A percentile compares a stretch with the other conserved stretches of the same genome.
phyloP scores from a whole-genome alignment of 2,888 invertebrate genomes.

The Lypha dubia region DNA sequence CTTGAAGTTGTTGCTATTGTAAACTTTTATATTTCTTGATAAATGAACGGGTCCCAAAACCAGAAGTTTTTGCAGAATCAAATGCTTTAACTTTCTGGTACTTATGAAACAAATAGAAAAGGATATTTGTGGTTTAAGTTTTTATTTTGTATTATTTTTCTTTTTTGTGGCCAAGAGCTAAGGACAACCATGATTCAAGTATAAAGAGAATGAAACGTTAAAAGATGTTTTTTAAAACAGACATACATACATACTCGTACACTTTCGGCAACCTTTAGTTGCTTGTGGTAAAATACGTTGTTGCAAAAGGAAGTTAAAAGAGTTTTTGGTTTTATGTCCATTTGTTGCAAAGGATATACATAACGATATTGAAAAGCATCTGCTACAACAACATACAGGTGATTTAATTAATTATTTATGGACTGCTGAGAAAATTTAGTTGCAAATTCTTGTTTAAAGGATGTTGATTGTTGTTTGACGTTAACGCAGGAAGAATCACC shows the following conservation, averaged over 20 bases:
- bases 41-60: slow-evolving; percentile 69
- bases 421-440: slow-evolving; percentile 13
- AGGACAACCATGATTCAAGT: slow-evolving; percentile 32
- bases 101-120: slow-evolving; percentile 24
- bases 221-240: background rate
- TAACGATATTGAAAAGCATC: slow-evolving; percentile 43
- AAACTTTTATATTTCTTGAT: slow-evolving; percentile 6
- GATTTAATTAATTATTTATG: slow-evolving; percentile 41
- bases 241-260: background rate
- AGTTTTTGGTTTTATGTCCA: slow-evolving; percentile 13
- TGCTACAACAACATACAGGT: slow-evolving; percentile 41
- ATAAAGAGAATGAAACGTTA: background rate
- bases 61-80: slow-evolving; percentile 73
- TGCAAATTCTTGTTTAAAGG: slow-evolving; percentile 34
- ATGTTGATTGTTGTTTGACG: slow-evolving; percentile 20
- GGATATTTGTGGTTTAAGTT: slow-evolving; percentile 60
- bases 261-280: slow-evolving; percentile 6
- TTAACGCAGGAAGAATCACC: slow-evolving; percentile 17
- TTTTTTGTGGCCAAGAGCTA: slow-evolving; percentile 33
- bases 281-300: slow-evolving; percentile 27
- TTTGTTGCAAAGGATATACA: slow-evolving; percentile 51
- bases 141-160: background rate
- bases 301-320: slow-evolving; percentile 50
- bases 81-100: background rate
- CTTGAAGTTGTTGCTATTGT: slow-evolving; percentile 36